Percentiles rank a stretch among this genome's conserved stretches.
Conservation (phyloP, 2,113 vertebrate species). For the Hippocampus abdominalis region DNA sequence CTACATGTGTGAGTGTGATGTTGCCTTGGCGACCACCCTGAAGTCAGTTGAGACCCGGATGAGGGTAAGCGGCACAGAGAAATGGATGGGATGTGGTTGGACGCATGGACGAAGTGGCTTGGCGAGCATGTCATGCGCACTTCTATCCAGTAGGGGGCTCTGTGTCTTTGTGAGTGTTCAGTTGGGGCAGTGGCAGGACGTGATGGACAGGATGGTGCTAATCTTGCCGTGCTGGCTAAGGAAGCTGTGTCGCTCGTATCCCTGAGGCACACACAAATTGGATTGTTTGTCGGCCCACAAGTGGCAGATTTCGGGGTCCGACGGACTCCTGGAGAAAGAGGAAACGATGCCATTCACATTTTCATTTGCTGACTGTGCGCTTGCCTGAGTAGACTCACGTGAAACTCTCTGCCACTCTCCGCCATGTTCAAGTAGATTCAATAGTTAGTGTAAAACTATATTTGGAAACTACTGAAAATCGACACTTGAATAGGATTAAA, state of each 20-base stretch:
- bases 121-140: background rate
- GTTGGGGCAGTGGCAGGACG: conserved; percentile 61
- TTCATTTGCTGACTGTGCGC: background rate
- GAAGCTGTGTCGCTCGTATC: conserved; percentile 52
- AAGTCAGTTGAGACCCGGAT: too few relatives aligned
- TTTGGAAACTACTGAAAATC: too few relatives aligned
- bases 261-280: conserved; percentile 53
- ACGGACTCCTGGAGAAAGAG: conserved; percentile 59
- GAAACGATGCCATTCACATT: background rate
- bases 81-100: too few relatives aligned
- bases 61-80: too few relatives aligned
- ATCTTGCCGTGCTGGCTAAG: conserved; percentile 45
- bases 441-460: too few relatives aligned
- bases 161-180: conserved; percentile 15
- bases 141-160: conserved; percentile 30
- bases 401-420: too few relatives aligned
- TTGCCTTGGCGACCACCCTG: too few relatives aligned
- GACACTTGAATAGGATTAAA: too few relatives aligned
- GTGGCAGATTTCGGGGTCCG: conserved; percentile 50
- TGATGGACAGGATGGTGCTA: conserved; percentile 52
- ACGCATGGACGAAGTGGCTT: too few relatives aligned
- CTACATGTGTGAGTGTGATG: too few relatives aligned
- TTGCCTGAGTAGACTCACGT: background rate
- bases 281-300: conserved; percentile 63
- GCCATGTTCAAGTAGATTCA: background rate